Conservation (phyloP, 2,113 vertebrate genomes). For the Alethe diademata region DNA sequence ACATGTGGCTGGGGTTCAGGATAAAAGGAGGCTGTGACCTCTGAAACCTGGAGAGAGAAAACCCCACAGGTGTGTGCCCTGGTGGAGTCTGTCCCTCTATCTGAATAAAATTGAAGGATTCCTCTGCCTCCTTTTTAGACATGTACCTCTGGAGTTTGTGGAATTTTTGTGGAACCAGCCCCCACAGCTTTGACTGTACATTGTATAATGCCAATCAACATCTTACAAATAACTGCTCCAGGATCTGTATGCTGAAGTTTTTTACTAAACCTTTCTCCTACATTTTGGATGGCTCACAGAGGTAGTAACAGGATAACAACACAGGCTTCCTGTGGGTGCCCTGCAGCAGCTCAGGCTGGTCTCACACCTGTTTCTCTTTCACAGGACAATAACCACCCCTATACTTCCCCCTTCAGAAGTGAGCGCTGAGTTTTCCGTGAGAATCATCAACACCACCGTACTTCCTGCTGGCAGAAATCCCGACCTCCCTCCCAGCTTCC, state of each 20-base stretch:
- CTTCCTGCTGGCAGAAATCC: background rate
- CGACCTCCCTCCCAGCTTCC: background rate
- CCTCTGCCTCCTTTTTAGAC: background rate
- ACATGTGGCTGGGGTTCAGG: accelerated
- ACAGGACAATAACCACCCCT: background rate
- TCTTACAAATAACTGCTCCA: background rate
- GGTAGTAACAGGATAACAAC: background rate
- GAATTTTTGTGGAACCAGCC: background rate
- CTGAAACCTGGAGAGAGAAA: too few relatives aligned
- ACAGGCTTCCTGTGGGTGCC: background rate
- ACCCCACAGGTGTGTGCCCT: background rate
- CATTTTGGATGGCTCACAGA: background rate
- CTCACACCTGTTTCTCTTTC: background rate
- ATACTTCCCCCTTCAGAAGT: background rate
- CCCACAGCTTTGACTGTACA: background rate
- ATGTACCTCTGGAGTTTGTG: background rate
- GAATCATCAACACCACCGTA: background rate
- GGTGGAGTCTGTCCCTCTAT: background rate
- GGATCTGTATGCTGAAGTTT: background rate
- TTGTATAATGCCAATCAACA: background rate
- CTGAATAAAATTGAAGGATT: background rate
- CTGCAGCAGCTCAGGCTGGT: background rate
- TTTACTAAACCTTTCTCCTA: background rate
- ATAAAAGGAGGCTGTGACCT: background rate
- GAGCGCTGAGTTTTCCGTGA: background rate